These are phyloP conservation scores for Aphis gossypii DNA, from an alignment of 1,140 invertebrate genomes.

Conservation along the genomic window DNA sequence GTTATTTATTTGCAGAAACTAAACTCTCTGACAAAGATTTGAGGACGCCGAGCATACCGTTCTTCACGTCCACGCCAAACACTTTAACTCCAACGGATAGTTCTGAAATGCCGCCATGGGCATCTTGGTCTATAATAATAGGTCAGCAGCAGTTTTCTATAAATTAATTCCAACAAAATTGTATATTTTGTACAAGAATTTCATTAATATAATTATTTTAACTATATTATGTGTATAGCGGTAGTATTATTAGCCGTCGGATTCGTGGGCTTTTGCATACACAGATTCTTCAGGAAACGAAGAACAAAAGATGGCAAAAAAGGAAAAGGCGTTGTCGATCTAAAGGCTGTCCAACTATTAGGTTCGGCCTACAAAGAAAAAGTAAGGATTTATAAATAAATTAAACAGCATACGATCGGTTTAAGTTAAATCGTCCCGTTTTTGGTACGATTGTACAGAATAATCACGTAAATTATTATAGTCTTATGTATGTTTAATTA, in stretches of 20 bases:
- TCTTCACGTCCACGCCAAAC: slow-evolving; percentile 33
- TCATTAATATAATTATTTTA: not conserved
- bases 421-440: not conserved
- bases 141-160: not conserved
- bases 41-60: slow-evolving; percentile 8
- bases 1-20: not conserved
- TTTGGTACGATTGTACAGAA: not conserved
- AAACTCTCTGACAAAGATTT: slow-evolving; percentile 20
- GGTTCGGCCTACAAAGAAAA: slow-evolving; percentile 98
- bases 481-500: not conserved
- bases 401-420: not conserved
- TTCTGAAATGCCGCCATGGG: slow-evolving; percentile 53
- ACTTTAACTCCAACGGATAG: slow-evolving; percentile 34
- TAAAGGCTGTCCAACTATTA: slow-evolving; percentile 94
- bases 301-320: slow-evolving; percentile 96
- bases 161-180: not conserved
- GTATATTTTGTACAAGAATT: not conserved
- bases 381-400: slow-evolving; percentile 70
- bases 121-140: slow-evolving; percentile 53
- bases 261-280: slow-evolving; percentile 75
- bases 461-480: not conserved
- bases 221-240: slow-evolving; percentile 11
- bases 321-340: slow-evolving; percentile 91
- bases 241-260: slow-evolving; percentile 42
- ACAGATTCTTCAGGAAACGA: slow-evolving; percentile 91